phyloP scores from a whole-genome alignment of 2,113 vertebrate genomes.

The Suricata suricatta region DNA sequence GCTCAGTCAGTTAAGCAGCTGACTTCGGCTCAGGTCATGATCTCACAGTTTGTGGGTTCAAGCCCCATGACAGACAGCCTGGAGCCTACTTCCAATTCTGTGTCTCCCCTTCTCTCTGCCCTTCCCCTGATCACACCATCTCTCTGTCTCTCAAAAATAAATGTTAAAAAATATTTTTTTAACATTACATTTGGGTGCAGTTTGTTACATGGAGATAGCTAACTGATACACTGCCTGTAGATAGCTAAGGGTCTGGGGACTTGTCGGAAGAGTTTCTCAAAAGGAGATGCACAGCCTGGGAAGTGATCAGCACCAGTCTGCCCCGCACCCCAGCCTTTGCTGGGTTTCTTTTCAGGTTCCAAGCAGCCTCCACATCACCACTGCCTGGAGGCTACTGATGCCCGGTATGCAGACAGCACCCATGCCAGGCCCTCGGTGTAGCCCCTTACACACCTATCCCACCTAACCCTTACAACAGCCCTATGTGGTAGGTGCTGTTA shows the following conservation, averaged over 20 bases:
- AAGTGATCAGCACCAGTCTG: too few species aligned
- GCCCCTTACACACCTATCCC: neutral
- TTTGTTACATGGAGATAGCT: neutral
- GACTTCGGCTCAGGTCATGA: too few species aligned
- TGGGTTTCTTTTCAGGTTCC: neutral
- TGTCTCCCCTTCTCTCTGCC: too few species aligned
- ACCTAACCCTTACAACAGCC: neutral
- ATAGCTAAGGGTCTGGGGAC: neutral
- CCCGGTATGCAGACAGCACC: fast-evolving
- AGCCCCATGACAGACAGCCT: too few species aligned
- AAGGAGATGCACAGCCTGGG: neutral
- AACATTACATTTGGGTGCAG: neutral
- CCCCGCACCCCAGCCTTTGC: neutral
- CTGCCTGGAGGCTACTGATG: neutral
- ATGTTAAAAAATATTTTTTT: too few species aligned
- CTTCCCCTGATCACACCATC: too few species aligned
- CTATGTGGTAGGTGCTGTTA: neutral
- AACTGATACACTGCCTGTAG: neutral
- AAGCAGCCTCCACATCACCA: neutral
- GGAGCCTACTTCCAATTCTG: too few species aligned
- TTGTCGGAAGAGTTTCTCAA: neutral
- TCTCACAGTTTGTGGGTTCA: too few species aligned
- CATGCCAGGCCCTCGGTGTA: neutral
- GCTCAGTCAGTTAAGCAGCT: too few species aligned
- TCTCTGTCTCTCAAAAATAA: too few species aligned